Conservation (phyloP, 2,888 invertebrate species). For the Cylindroiulus punctatus region DNA sequence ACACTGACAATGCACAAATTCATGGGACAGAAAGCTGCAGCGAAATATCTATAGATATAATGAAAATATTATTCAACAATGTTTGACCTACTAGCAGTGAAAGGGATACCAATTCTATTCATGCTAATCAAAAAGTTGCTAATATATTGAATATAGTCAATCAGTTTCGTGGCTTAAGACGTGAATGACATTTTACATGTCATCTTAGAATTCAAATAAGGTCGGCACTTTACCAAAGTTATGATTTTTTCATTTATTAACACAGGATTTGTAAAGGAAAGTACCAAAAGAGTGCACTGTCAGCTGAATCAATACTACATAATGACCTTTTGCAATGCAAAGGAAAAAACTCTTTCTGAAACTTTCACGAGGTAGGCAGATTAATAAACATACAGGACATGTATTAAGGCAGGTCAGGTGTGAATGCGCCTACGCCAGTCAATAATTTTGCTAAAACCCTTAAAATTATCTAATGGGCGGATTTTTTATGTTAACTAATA, state of each 20-base stretch:
- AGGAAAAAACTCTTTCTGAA: too few relatives aligned
- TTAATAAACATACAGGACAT: too few relatives aligned
- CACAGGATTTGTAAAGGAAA: not conserved
- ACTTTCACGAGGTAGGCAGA: too few relatives aligned
- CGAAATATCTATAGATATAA: not conserved
- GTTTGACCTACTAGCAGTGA: not conserved
- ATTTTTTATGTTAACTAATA: not conserved
- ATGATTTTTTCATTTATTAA: not conserved
- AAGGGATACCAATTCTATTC: not conserved
- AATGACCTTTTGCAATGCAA: too few relatives aligned
- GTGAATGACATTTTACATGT: not conserved
- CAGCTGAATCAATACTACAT: too few relatives aligned
- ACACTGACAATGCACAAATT: not conserved
- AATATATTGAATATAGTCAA: not conserved
- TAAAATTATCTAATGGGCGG: not conserved
- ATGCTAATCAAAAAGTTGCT: not conserved
- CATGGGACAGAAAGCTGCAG: not conserved
- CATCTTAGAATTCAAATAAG: not conserved
- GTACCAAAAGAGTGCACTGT: too few relatives aligned
- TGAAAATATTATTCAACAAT: constrained; percentile 2
- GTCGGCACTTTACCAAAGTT: not conserved
- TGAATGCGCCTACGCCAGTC: not conserved
- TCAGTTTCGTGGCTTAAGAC: not conserved
- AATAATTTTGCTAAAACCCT: not conserved
- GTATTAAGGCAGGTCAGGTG: not conserved